Percentiles rank a stretch among this genome's conserved stretches.
Conservation (phyloP, 2,888 invertebrate genomes). For the Tiphia femorata region DNA sequence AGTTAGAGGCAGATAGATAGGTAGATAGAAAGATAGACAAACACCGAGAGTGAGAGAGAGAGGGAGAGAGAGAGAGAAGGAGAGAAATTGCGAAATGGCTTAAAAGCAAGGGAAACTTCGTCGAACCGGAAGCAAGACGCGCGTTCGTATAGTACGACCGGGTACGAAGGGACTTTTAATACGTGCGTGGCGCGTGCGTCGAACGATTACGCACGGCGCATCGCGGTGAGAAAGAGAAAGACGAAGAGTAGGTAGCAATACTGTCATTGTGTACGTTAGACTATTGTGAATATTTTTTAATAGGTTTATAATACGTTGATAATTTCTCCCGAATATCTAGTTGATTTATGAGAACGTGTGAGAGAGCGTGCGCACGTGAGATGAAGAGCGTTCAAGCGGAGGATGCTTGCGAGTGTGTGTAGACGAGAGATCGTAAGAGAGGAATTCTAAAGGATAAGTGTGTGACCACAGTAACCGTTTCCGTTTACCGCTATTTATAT, state of each 20-base stretch:
- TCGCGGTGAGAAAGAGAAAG: no score
- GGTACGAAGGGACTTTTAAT: no score
- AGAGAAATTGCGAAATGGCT: no score
- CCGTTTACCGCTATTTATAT: constrained; percentile 51
- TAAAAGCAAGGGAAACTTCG: neutral
- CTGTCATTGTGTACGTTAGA: constrained; percentile 62
- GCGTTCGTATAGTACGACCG: constrained; percentile 38
- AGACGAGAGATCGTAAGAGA: constrained; percentile 14
- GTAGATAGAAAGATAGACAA: no score
- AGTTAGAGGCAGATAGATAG: no score
- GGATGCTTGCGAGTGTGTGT: constrained; percentile 28
- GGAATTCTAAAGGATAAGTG: constrained; percentile 28
- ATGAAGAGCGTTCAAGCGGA: constrained; percentile 17
- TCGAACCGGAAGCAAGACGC: constrained; percentile 45
- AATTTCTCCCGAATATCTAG: constrained; percentile 48
- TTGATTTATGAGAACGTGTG: constrained; percentile 43
- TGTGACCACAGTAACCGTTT: constrained; percentile 37
- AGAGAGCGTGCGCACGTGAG: constrained; percentile 15
- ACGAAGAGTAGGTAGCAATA: constrained; percentile 53
- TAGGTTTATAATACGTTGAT: constrained; percentile 64
- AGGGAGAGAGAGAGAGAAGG: no score
- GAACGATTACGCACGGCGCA: no score
- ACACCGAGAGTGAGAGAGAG: no score
- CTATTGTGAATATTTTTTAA: constrained; percentile 65
- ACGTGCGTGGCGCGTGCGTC: no score